Conservation (phyloP, 37 sponge, comb jelly and placozoan genomes). For the Mnemiopsis leidyi region DNA sequence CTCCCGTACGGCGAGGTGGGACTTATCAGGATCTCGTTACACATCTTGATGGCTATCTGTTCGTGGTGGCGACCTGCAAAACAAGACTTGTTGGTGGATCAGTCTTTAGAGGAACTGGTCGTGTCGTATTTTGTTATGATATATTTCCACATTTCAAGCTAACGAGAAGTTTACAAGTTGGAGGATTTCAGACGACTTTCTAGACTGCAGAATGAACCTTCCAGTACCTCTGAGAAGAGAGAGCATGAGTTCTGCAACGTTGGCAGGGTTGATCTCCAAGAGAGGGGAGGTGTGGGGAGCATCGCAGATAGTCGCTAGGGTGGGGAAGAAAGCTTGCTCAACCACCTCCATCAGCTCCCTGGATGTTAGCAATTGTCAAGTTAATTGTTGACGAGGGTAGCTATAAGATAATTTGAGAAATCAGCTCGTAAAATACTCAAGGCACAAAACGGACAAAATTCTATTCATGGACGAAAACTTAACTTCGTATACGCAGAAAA, state of each 20-base stretch:
- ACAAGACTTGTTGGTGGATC: no score
- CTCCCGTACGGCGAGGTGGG: slow-evolving; percentile 19
- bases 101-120: no score
- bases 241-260: slow-evolving; percentile 31
- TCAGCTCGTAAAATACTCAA: background rate
- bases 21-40: slow-evolving; percentile 9
- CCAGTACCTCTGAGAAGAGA: slow-evolving; percentile 63
- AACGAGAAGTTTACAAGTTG: no score
- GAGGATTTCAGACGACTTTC: no score
- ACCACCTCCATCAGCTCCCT: slow-evolving; percentile 48
- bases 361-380: background rate
- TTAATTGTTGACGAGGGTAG: background rate
- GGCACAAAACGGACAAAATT: no score
- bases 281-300: slow-evolving; percentile 62
- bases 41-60: slow-evolving; percentile 41
- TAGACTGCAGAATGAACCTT: no score
- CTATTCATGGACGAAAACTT: no score
- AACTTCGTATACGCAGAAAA: no score
- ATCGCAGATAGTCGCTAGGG: slow-evolving; percentile 36
- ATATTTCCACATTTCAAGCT: no score
- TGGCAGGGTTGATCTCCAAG: slow-evolving; percentile 42
- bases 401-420: background rate
- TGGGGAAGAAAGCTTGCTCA: slow-evolving; percentile 61
- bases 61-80: slow-evolving; percentile 44
- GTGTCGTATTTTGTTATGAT: no score